Evolutionary conservation across 2,797 vertebrate genomes (phyloP), one percentile per base, ranked within the genome.

Genomic region (Gymnothorax javanicus): DNA sequence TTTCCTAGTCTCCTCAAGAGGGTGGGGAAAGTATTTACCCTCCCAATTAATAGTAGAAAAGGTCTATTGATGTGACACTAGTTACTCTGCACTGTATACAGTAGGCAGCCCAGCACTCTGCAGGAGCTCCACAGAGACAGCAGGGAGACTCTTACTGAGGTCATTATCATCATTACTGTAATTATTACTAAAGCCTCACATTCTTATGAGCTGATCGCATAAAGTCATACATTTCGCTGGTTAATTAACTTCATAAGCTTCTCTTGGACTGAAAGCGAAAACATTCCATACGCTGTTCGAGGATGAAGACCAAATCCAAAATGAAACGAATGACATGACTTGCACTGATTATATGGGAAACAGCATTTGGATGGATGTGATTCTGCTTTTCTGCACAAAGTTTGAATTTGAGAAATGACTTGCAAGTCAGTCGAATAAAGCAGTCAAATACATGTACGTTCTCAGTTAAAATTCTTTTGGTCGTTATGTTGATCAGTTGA

Each of bases 21-120:
- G 64, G 84, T 91, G 91, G 89, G 88, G 91, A 90, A 84, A 89
- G 87, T 73, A 81, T 91, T 91, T 83, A 90, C 88, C 89, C 91
- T 91, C 87, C 87, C 89, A 93, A 93, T 93, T 93, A 91, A 90
- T 87, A 90, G 88, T 4, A 82, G 43, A 87, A 84, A 85, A 83
- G 71, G 89, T 88, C 91, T 89, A 84, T 90, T 88, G 90, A 91
- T 88, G 88, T 92, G 94, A 93, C 91, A 93, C 88, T 85, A 64
- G 0, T 85, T 83, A 91, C 92, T 91, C 86, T 89, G 90, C 90
- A 91, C 88, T 86, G 82, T 82, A 87, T 82, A 91, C 86, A 88
- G 89, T 88, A 85, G 88, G 20, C 59, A 69, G 71, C 58, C 54
- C 3, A 27, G 57, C 13, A 84, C 83, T 85, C n/a, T 17, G 13